Percentiles rank a stretch among this genome's conserved stretches.
Conservation (phyloP, 2,797 vertebrate species). For the Monodelphis domestica region DNA sequence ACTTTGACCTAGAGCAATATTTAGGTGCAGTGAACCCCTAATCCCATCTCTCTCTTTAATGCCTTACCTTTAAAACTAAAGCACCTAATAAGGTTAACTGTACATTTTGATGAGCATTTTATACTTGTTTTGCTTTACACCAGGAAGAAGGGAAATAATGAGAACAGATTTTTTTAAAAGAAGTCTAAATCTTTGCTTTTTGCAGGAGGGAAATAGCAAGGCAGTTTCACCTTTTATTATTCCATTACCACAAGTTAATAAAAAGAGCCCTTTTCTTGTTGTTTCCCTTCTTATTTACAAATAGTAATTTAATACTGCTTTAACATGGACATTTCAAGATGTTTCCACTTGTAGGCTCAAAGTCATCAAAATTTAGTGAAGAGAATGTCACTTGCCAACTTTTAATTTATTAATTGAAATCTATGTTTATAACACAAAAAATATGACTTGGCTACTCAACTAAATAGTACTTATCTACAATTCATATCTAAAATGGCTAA, state of each 20-base stretch:
- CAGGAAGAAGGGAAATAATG: not conserved
- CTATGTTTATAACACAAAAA: not conserved
- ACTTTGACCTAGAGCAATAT: not conserved
- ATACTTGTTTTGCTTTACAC: not conserved
- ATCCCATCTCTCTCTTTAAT: not conserved
- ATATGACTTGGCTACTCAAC: not conserved
- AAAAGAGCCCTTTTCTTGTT: not conserved
- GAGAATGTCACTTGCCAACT: not conserved
- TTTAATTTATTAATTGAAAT: not conserved
- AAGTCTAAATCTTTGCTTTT: not conserved
- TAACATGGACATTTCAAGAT: not conserved
- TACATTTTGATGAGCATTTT: not conserved
- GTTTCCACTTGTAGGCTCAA: not conserved
- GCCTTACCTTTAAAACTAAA: not conserved
- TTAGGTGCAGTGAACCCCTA: not conserved
- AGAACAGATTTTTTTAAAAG: not conserved
- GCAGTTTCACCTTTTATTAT: not conserved
- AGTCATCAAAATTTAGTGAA: not conserved
- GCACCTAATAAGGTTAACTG: not conserved
- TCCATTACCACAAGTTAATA: not conserved
- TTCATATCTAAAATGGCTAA: not conserved
- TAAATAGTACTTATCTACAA: not conserved
- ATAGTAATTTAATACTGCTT: not conserved
- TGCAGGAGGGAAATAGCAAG: not conserved
- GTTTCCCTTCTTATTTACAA: rapidly evolving